Base-by-base conservation (phyloP, 2,113 vertebrate genomes). In the Bombycilla garrulus region DNA sequence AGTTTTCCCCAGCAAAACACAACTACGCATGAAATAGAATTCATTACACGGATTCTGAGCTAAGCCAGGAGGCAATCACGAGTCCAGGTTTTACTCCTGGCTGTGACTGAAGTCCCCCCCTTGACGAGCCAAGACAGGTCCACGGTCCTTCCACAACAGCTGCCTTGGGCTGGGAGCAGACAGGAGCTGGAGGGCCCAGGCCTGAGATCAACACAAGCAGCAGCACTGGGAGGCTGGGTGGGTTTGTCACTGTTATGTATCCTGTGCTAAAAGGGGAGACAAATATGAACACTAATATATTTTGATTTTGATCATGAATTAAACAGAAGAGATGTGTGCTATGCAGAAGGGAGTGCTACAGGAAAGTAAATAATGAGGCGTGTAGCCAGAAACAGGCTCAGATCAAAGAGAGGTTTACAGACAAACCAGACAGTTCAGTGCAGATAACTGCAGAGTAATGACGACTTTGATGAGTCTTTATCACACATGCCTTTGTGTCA, bases 391-490 rank as follows among this genome's bases (percentile, higher is more conserved):
- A 95, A 80, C 50, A 62, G 81, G 60, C 66, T 86, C 42, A 91
- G 92, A 96, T 96, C 92, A 95, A 88, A 87, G 83, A 58, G 50
- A 90, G 71, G 50, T 70, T 95, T 90, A 74, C 71, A 91, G 89
- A 81, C 86, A 92, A 92, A 95, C 50, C 33, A 91, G 94, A 74
- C 78, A 90, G 62, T 88, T 85, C 84, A 51, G 64, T 66, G 81
- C 90, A 95, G 94, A 29, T 89, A 91, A 88, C 54, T 36, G 85
- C 20, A 65, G 58, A 58, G 89, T 90, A 96, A 97, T 56, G 78
- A 94, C 0, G 67, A 86, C 94, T 97, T 90, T 91, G 94, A 95
- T 96, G 90, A 95, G 87, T 58, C 95, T 95, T 94, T 96, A 96
- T 82, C 90, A 81, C 93, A 93, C 76, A 65, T 2, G 35, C 50